Conservation (phyloP, 1,140 invertebrate species). For the Caenorhabditis latens region DNA sequence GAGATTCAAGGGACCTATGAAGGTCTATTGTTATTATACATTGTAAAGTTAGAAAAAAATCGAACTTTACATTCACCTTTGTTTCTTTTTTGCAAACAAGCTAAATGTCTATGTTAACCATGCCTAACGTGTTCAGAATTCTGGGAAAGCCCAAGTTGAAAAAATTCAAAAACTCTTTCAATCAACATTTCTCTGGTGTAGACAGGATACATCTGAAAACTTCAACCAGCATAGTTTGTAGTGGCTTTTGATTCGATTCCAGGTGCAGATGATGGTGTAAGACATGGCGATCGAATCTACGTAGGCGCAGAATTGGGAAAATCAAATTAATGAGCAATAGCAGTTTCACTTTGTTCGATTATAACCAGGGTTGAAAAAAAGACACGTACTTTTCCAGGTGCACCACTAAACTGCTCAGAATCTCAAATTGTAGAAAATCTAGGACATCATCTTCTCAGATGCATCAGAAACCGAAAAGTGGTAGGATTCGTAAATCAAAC, state of each 20-base stretch:
- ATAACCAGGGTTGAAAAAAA: background rate
- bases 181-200: background rate
- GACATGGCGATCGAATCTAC: slow-evolving; percentile 23
- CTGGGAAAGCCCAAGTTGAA: background rate
- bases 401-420: background rate
- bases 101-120: too few species aligned
- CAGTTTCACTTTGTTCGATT: too few species aligned
- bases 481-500: background rate
- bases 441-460: background rate
- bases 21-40: too few species aligned
- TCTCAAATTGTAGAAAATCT: background rate
- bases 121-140: too few species aligned
- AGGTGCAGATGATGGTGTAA: background rate
- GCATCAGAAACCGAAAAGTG: slow-evolving; percentile 13
- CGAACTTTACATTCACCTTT: too few species aligned
- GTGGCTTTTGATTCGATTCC: slow-evolving; percentile 10
- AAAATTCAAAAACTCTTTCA: background rate
- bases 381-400: background rate
- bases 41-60: too few species aligned
- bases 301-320: slow-evolving; percentile 18
- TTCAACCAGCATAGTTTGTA: background rate
- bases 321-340: slow-evolving; percentile 5
- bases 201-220: background rate
- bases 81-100: too few species aligned
- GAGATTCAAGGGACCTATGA: too few species aligned